Base-by-base conservation (phyloP, 2,888 invertebrate species). In the Teleiodes luculella region DNA sequence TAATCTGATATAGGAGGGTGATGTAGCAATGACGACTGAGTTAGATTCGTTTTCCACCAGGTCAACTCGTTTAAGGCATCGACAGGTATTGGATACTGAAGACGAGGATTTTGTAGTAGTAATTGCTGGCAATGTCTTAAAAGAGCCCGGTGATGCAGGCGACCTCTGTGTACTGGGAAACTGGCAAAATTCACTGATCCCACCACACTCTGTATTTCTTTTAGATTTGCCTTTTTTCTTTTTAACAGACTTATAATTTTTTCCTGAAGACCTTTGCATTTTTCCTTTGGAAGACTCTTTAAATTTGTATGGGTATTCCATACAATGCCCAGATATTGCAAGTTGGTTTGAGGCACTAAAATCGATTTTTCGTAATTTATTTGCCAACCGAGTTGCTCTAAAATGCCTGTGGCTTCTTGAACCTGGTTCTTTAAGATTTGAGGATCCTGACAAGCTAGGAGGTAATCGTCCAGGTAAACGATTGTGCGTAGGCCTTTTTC, bases 141-240 rank as follows among this genome's bases (percentile, higher is more conserved):
- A 1, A 57, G 33, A 1, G 36, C 35, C 0, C 59, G 57, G 24
- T 37, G 48, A 16, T 61, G 20, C 8, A 63, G 16, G 2, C 60
- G 31, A 6, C 63, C 59, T 1, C 36, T 14, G 0, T 58, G 63
- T 0, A 59, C 41, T 0, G 37, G 52, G 20, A 57, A 59, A 20
- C 56, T 59, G 8, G 57, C 60, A 41, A 62, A 62, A 24, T 59
- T 60, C 20, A 62, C 8, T 0, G 33, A 5, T 1, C 63, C 61
- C 1, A 57, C 36, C 7, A 59, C 1, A 10, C 33, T 56, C 33
- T 59, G 57, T 1, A 53, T 16, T n/a, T 57, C 51, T 11, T 24
- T 28, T 16, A 31, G 30, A 36, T 13, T 55, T 18, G 41, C 45
- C 8, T 31, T 53, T 11, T 33, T 28, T 2, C 8, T 10, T 16